Evolutionary conservation across 1,140 invertebrate genomes (phyloP), one percentile per base, ranked within the genome.

Genomic region (Varroa destructor): DNA sequence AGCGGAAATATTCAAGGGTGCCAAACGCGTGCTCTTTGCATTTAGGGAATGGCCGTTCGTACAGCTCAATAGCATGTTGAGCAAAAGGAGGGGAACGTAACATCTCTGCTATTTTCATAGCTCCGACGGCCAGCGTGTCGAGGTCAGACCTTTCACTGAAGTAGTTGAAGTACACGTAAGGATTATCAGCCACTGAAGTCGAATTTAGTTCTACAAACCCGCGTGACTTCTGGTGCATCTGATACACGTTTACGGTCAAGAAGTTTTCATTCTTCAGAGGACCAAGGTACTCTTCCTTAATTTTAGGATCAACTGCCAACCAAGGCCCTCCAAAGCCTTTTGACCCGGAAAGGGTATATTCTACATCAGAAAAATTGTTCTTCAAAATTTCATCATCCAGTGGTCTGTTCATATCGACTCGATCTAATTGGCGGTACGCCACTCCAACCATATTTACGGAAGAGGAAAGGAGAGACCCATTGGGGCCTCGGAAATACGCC

Each of bases 151-250:
- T 67, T 12, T 67, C 61, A 46, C 61, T 67, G 37, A 67, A 67
- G 61, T 67, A 67, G 61, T 67, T 67, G 37, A 67, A 67, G 61
- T 43, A 67, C 2, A 67, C 36, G 61, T 67, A 37, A 37, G 61
- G 61, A 12, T 12, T 5, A 37, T 67, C 61, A 46, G 10, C 40
- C 61, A 67, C 40, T 12, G 61, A 67, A 1, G 61, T 67, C 12
- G 61, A 67, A 37, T 67, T 67, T 12, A 67, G 37, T 3, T 43
- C 40, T 2, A 67, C 37, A 46, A 43, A 67, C 1, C 61, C 61
- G 40, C 61, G 40, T 14, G 61, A 67, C 46, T 67, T 67, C 61
- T 67, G 61, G 8, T 67, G 61, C 61, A 67, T 67, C 40, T 67
- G 61, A 8, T 67, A 67, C 2, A 67, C 61, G 36, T 67, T 67